These are phyloP conservation scores for Caerostris darwini DNA, from an alignment of 1,140 invertebrate genomes.

Conservation along the genomic window DNA sequence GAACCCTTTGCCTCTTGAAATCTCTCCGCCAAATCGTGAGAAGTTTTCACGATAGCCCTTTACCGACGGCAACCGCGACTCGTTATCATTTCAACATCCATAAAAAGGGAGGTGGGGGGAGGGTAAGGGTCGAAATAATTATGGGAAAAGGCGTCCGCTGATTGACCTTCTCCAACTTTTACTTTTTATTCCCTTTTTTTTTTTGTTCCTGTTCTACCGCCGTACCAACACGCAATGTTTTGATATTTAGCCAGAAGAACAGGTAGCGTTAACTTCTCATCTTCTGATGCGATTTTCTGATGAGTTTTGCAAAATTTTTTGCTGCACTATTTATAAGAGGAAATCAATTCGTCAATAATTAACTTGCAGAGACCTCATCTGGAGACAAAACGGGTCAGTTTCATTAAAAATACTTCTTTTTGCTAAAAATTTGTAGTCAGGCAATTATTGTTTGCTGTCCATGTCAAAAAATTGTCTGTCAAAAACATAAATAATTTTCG, in stretches of 20 bases:
- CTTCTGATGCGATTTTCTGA: background rate
- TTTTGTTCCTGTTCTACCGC: background rate
- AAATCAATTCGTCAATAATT: slow-evolving; percentile 15
- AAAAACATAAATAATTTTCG: too few relatives aligned
- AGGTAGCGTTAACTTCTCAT: background rate
- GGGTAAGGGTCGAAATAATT: slow-evolving; percentile 38
- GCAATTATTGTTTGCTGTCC: too few relatives aligned
- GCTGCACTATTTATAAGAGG: background rate
- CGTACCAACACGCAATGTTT: background rate
- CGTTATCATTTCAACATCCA: slow-evolving; percentile 68
- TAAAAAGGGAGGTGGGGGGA: slow-evolving; percentile 18
- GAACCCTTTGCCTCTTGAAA: background rate
- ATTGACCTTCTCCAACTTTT: slow-evolving; percentile 52
- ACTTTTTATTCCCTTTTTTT: background rate
- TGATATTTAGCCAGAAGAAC: background rate
- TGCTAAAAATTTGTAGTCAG: too few relatives aligned
- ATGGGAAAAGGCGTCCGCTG: slow-evolving; percentile 48
- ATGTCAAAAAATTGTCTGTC: too few relatives aligned
- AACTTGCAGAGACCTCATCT: background rate
- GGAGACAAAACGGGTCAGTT: slow-evolving; percentile 10
- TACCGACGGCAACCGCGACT: slow-evolving; percentile 20
- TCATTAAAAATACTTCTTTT: background rate
- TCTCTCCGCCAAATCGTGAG: slow-evolving; percentile 44
- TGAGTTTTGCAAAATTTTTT: background rate
- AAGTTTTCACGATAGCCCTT: slow-evolving; percentile 49